Base-by-base conservation (phyloP, 1,140 invertebrate genomes). In the Apis florea region DNA sequence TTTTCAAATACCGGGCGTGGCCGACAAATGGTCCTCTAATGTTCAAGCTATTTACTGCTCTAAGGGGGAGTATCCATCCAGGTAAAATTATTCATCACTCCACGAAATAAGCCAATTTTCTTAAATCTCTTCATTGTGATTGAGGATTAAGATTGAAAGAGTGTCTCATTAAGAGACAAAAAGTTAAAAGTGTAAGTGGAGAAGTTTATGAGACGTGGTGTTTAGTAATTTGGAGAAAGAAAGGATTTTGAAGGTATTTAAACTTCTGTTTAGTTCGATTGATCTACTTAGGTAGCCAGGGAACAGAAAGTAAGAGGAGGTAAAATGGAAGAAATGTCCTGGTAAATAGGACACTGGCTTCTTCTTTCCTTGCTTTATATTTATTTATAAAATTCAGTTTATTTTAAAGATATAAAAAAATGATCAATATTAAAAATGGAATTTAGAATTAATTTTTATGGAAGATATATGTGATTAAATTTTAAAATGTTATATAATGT, bases 221-320 rank as follows among this genome's bases (percentile, higher is more conserved):
- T 40, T 61, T 61, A 26, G 12, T 2, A 61, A 15, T 26, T 19
- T 40, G 11, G 31, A 19, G 3, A 21, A 13, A n/a, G 24, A 1
- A 40, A 59, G 21, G 21, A 8, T 13, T 13, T 12, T 10, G 2
- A 5, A 21, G 13, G 21, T 21, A 1, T 40, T 24, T 21, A 19
- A 53, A 26, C 17, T 59, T 53, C 70, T 47, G 31, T 83, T 73
- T 89, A 86, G 76, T 72, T 40, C 51, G 83, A 71, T 53, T 90
- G 89, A 85, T 86, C 89, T 87, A 88, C 72, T 89, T 89, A 80
- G 72, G 70, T 77, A 89, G 12, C 82, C 87, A 82, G 88, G 51
- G 19, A 84, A 54, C 77, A 90, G 54, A 76, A 85, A 9, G 19
- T 24, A 17, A 19, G 19, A 87, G 53, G 73, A 88, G 67, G 73